A percentile compares a stretch with the other conserved stretches of the same genome.
Conservation (phyloP, 2,113 vertebrate species). For the Pachyramphus minor region DNA sequence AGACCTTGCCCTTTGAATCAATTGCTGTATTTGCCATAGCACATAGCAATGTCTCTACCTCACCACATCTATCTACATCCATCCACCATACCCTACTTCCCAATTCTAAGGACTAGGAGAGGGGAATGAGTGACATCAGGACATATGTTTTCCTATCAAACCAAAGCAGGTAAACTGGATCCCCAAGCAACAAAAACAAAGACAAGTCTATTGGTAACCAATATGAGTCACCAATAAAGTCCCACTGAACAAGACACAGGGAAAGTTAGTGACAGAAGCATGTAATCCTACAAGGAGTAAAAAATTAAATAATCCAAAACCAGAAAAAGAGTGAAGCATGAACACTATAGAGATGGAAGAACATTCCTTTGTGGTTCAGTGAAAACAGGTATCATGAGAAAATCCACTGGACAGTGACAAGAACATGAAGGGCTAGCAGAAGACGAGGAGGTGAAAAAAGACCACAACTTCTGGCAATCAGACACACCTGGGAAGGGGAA, state of each 20-base stretch:
- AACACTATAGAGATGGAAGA: not conserved
- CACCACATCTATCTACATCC: not conserved
- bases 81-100: not conserved
- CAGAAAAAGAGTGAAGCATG: not conserved
- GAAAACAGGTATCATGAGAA: not conserved
- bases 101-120: not conserved
- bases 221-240: not conserved
- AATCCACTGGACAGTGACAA: not conserved
- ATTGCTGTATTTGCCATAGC: not conserved
- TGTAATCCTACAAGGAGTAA: not conserved
- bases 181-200: not conserved
- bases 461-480: not conserved
- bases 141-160: not conserved
- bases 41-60: not conserved
- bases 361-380: not conserved
- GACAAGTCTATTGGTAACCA: not conserved
- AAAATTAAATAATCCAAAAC: not conserved
- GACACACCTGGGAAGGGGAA: not conserved
- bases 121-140: not conserved
- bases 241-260: not conserved
- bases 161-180: not conserved
- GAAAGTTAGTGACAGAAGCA: not conserved
- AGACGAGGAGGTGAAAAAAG: fast-evolving
- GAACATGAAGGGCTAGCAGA: not conserved
- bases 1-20: not conserved